phyloP scores from a whole-genome alignment of 1,140 invertebrate species.

The Pogonus chalceus region DNA sequence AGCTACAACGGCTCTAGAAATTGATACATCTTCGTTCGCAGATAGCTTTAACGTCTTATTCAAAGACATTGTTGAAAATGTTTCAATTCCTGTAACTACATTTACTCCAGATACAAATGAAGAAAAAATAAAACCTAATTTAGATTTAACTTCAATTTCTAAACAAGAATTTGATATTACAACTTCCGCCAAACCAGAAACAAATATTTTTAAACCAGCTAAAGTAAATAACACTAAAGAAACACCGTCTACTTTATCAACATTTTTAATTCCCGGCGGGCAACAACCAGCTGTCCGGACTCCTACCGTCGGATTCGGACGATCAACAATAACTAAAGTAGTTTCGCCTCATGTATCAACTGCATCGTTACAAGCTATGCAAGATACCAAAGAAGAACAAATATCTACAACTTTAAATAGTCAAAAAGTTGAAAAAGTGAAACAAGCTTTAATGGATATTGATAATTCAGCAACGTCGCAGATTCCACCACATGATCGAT shows the following conservation, averaged over 20 bases:
- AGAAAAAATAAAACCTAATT: not conserved
- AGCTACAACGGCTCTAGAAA: not conserved
- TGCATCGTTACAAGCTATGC: slow-evolving; percentile 18
- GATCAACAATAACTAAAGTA: slow-evolving; percentile 54
- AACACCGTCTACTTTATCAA: slow-evolving; percentile 37
- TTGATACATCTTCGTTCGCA: slow-evolving; percentile 2
- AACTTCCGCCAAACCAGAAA: slow-evolving; percentile 29
- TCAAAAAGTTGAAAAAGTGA: slow-evolving; percentile 21
- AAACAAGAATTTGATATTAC: slow-evolving; percentile 11
- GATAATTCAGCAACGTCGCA: slow-evolving; percentile 24
- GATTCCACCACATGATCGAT: slow-evolving; percentile 34
- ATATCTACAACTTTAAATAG: slow-evolving; percentile 12
- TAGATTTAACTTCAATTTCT: not conserved
- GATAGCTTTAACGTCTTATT: slow-evolving; percentile 16
- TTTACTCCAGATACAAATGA: not conserved
- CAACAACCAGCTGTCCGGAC: slow-evolving; percentile 34
- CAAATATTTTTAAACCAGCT: slow-evolving; percentile 29
- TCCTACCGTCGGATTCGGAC: slow-evolving; percentile 37
- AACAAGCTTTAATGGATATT: slow-evolving; percentile 37
- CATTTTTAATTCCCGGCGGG: slow-evolving; percentile 47
- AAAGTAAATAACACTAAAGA: slow-evolving; percentile 31
- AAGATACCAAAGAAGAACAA: slow-evolving; percentile 22
- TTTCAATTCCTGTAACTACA: not conserved
- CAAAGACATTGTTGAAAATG: slow-evolving; percentile 15
- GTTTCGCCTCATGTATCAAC: slow-evolving; percentile 35